Evolutionary conservation across 2,113 vertebrate species (phyloP), one percentile per base, ranked within the genome.

Genomic region (Eulemur macaco): DNA sequence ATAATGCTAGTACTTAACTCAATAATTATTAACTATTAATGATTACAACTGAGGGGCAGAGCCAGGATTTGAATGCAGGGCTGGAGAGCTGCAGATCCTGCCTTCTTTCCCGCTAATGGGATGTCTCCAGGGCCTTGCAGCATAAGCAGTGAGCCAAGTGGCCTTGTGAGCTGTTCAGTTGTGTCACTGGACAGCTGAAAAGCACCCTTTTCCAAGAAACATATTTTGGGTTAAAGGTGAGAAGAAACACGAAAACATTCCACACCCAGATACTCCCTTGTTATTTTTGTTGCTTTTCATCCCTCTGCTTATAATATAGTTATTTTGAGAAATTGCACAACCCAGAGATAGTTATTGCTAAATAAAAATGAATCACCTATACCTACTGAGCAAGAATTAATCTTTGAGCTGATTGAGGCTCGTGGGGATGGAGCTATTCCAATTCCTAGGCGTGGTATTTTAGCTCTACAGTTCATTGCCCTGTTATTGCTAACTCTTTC

Each of bases 391-490:
- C 87, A 91, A 96, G 97, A 86, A 96, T 80, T 94, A 96, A 86
- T 97, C 97, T 96, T 96, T 93, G 88, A 88, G 94, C 95, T 94
- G 69, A 96, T 90, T 98, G 98, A 98, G 97, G 95, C 95, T 97
- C 96, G 83, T 96, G 98, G 98, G 98, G 27, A 89, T 90, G 0
- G 13, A 97, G 98, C 97, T 98, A 98, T 91, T 84, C 90, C 37
- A 98, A 96, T 98, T 98, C 95, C 25, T 14, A 96, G 97, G 96
- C 95, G 89, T 98, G 31, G 21, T 89, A 76, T 81, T 83, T 96
- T 84, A 92, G 50, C 58, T 91, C 45, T 86, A 63, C 4, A 86
- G 29, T 85, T 88, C 50, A 92, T 90, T 96, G 60, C 42, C 23
- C 9, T 64, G 8, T 86, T 86, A 83, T 27, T 96, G 34, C 93